Base-by-base conservation (phyloP, 1,140 invertebrate genomes). In the Solen grandis region DNA sequence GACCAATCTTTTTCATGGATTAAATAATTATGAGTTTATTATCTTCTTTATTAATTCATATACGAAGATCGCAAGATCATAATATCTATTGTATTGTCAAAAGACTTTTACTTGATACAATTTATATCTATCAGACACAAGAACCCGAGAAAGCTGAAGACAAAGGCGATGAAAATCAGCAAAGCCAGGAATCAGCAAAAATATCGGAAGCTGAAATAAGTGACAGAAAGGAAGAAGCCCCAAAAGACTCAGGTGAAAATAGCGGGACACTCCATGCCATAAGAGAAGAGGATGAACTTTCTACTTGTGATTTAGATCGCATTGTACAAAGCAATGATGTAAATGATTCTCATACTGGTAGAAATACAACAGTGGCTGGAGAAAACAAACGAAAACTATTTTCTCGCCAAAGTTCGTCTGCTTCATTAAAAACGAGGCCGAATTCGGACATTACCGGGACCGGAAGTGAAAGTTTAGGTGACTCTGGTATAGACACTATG, bases 221-320 rank as follows among this genome's bases (percentile, higher is more conserved):
- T n/a, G n/a, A n/a, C 41, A 46, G 19, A 19, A 46, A 19, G 41
- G 8, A 8, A 46, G 41, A 46, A 10, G 41, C 8, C 41, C 41
- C 19, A 10, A 19, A 8, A 10, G 63, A 66, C 35, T 10, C 1
- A 35, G n/a, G 1, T 31, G 75, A 78, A 2, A n/a, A 19, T n/a
- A 14, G 38, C 22, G 36, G 55, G 27, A 63, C 57, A 3, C 36
- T 78, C 16, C 25, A 36, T 29, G 63, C 65, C 29, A 78, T 78
- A 16, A 31, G 54, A 50, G 75, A 78, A 60, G 75, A 78, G 38
- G 75, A 78, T 38, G 75, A 78, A 60, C 75, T 69, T 50, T 68
- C 63, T 25, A 78, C 57, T 57, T 78, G 60, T 57, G 65, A 55
- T 2, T 5, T 69, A 29, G 46, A 55, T n/a, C 35, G 41, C 13